A percentile compares a stretch with the other conserved stretches of the same genome.
Evolutionary conservation across 2,888 invertebrate species (phyloP).

Genomic region (Stomorhina lunata): DNA sequence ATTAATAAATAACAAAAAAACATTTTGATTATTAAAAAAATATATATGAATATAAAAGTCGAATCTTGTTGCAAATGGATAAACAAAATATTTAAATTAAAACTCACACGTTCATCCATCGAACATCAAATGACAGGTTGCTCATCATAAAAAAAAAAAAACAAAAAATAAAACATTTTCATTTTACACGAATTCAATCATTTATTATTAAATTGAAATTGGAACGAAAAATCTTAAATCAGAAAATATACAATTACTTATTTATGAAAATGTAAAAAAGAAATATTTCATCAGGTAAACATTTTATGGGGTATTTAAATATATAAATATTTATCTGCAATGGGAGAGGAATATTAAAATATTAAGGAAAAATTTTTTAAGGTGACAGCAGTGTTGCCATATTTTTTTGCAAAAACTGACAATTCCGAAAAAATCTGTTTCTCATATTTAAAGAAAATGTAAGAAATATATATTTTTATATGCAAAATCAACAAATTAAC

Average conservation of each 20-base stretch:
- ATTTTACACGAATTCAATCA: constrained; percentile 3
- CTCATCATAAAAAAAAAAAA: background rate
- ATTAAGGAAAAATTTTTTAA: too few relatives aligned
- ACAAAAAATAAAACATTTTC: background rate
- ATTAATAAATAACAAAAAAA: constrained; percentile 1
- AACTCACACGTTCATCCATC: background rate
- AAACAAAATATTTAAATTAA: background rate
- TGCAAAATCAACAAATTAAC: too few relatives aligned
- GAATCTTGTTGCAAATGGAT: too few relatives aligned
- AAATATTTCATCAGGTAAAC: too few relatives aligned
- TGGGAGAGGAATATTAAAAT: too few relatives aligned
- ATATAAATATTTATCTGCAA: background rate
- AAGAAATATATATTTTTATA: too few relatives aligned
- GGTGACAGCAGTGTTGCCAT: too few relatives aligned
- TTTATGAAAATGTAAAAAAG: background rate
- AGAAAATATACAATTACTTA: background rate
- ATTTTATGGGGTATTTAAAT: too few relatives aligned
- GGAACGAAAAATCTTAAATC: background rate
- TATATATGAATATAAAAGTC: background rate
- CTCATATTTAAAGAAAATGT: too few relatives aligned
- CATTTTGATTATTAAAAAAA: background rate
- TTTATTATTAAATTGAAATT: constrained; percentile 14
- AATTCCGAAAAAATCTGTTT: too few relatives aligned
- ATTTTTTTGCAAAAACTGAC: too few relatives aligned
- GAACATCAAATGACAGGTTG: constrained; percentile 22